Conservation (phyloP, 2,113 vertebrate species). For the Origma solitaria region DNA sequence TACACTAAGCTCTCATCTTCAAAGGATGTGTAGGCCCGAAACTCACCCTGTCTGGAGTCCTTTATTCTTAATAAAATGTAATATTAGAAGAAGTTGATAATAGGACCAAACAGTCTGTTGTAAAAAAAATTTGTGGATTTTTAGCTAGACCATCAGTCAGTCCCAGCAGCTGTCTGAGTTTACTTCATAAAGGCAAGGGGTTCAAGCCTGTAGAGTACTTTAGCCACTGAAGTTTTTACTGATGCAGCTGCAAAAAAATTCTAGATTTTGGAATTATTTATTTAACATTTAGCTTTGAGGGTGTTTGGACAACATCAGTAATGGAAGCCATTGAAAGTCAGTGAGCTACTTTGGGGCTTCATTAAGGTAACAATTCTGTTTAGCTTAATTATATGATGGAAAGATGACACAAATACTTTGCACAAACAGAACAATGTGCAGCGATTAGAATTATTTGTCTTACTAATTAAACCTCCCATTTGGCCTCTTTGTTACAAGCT, state of each 20-base stretch:
- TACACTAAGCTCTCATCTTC: not conserved
- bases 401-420: not conserved
- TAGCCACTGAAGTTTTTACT: not conserved
- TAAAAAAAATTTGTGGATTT: not conserved
- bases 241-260: not conserved
- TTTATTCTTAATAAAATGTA: not conserved
- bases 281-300: not conserved
- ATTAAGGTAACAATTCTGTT: not conserved
- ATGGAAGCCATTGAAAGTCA: not conserved
- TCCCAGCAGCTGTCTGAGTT: not conserved
- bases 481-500: not conserved
- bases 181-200: not conserved
- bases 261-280: not conserved
- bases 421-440: not conserved
- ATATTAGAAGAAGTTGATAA: not conserved
- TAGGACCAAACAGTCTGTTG: not conserved
- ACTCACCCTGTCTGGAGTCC: not conserved
- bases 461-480: slow-evolving; percentile 2
- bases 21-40: not conserved
- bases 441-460: not conserved
- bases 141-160: not conserved
- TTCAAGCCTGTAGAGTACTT: not conserved
- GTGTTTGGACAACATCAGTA: not conserved
- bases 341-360: not conserved
- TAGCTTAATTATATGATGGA: not conserved